Base-by-base conservation (phyloP, 2,113 vertebrate species). In the Psilopsiagon aurifrons region DNA sequence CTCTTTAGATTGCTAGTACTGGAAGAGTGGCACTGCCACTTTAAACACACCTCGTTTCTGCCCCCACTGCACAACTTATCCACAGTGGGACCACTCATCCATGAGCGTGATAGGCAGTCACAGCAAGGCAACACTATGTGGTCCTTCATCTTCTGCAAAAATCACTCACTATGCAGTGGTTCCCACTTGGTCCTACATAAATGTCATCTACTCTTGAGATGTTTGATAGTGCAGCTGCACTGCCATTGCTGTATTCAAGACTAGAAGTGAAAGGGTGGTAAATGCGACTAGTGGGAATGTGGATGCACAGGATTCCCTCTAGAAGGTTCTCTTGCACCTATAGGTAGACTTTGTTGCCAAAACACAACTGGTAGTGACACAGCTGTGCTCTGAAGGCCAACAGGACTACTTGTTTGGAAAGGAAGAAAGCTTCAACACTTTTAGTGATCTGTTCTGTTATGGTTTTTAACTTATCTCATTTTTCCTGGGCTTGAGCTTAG, bases 61-160 rank as follows among this genome's bases (percentile, higher is more conserved):
- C 12, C 31, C 18, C 19, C 0, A 7, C 6, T 3, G 2, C 31
- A 8, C 28, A 22, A 1, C 37, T 57, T 49, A 37, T 6, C 54
- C n/a, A 3, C 41, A 10, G 43, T 41, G 83, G 51, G 79, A 75
- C 11, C 31, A 3, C 22, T 85, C 43, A 37, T 10, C 60, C 6
- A 0, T 31, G 41, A 69, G 37, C 47, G 28, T 14, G 20, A 18
- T 14, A 39, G 37, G 16, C 49, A 39, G 49, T 52, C 82, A 24
- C 39, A 35, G 8, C 8, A 7, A n/a, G 52, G 16, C 68, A 4
- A 4, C 17, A 1, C 37, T 25, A 1, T 9, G 20, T 68, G 43
- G 46, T 66, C 59, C 47, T 33, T 8, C 1, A 1, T 18, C 8
- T 83, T n/a, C 47, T 39, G 13, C 35, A 49, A 37, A 1, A 44